A percentile compares a stretch with the other conserved stretches of the same genome.
Evolutionary conservation across 2,113 vertebrate genomes (phyloP).

Genomic region (Anguilla rostrata): DNA sequence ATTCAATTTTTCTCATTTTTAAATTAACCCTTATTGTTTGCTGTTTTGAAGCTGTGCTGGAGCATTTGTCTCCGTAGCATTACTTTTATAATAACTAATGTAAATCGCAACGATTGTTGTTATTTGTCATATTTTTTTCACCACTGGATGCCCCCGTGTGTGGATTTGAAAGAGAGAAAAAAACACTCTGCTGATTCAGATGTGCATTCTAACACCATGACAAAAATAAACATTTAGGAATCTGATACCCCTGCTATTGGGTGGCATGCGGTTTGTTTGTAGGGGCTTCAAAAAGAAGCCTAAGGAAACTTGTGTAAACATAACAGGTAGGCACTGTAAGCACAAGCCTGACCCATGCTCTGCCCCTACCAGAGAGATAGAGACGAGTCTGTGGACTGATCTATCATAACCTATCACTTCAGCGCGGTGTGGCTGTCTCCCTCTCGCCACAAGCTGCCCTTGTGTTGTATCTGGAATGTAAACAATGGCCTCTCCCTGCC

Average conservation of each 20-base stretch:
- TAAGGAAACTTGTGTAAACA: background rate
- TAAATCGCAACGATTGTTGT: no score
- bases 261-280: background rate
- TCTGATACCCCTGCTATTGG: background rate
- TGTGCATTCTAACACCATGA: background rate
- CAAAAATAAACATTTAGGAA: background rate
- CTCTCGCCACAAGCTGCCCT: background rate
- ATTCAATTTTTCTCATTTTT: background rate
- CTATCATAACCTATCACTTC: conserved; percentile 16
- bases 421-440: background rate
- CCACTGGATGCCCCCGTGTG: no score
- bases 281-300: background rate
- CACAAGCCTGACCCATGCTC: conserved; percentile 15
- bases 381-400: conserved; percentile 26
- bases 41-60: background rate
- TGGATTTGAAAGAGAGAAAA: background rate
- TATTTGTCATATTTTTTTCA: no score
- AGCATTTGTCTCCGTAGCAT: background rate
- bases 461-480: conserved; percentile 6
- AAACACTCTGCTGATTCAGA: background rate
- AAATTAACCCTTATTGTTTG: background rate
- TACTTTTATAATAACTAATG: background rate
- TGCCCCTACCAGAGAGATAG: conserved; percentile 20
- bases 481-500: background rate
- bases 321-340: background rate